These are phyloP conservation scores for Rotaria socialis DNA, from an alignment of 2,888 invertebrate species.

Conservation along the genomic window DNA sequence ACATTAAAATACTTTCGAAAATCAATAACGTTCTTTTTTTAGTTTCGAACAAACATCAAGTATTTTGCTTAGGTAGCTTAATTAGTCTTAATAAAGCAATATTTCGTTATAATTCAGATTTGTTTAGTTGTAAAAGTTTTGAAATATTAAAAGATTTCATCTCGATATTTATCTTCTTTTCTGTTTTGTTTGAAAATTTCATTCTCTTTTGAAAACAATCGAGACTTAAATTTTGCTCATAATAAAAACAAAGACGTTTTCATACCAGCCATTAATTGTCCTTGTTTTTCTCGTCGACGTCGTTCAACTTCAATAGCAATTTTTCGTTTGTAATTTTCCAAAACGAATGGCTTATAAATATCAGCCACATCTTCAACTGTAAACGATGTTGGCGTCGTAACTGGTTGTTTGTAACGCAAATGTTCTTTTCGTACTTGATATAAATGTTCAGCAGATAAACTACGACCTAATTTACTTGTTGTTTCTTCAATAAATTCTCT, in stretches of 20 bases:
- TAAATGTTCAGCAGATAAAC: constrained; percentile 40
- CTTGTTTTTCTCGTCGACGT: constrained; percentile 38
- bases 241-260: neutral
- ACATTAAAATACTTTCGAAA: too few relatives aligned
- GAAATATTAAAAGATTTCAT: too few relatives aligned
- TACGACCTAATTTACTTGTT: constrained; percentile 12
- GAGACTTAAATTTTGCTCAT: too few relatives aligned
- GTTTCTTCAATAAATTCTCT: constrained; percentile 18
- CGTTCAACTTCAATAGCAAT: constrained; percentile 45
- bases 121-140: too few relatives aligned
- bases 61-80: too few relatives aligned
- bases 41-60: too few relatives aligned
- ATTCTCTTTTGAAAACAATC: too few relatives aligned
- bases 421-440: constrained; percentile 43
- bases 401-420: constrained; percentile 33
- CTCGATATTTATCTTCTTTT: too few relatives aligned
- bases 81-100: too few relatives aligned
- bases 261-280: constrained; percentile 13
- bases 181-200: too few relatives aligned
- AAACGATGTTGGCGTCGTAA: constrained; percentile 36
- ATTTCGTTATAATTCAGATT: too few relatives aligned
- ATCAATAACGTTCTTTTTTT: too few relatives aligned
- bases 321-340: constrained; percentile 47
- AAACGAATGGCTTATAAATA: constrained; percentile 43
- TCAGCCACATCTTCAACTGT: constrained; percentile 46